phyloP scores from a whole-genome alignment of 2,888 invertebrate genomes.

The Crepidodera aurea region DNA sequence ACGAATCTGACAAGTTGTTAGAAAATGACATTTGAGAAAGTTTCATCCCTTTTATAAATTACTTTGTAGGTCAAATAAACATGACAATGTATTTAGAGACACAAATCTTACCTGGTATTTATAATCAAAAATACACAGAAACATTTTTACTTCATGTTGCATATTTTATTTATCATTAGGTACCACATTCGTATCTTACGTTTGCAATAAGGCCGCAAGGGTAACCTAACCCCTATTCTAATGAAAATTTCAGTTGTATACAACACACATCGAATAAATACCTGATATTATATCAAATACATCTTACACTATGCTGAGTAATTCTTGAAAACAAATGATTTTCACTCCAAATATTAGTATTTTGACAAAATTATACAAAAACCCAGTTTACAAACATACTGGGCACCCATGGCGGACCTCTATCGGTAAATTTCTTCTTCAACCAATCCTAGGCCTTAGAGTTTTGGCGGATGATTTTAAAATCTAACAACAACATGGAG shows the following conservation, averaged over 20 bases:
- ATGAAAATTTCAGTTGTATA: slow-evolving; percentile 45
- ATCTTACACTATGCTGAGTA: slow-evolving; percentile 37
- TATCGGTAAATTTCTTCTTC: slow-evolving; percentile 54
- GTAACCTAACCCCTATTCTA: slow-evolving; percentile 62
- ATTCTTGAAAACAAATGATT: slow-evolving; percentile 38
- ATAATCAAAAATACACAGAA: slow-evolving; percentile 44
- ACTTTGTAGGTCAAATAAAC: slow-evolving; percentile 50
- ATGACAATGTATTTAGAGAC: slow-evolving; percentile 31
- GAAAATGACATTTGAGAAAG: slow-evolving; percentile 44
- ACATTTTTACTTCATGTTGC: slow-evolving; percentile 51
- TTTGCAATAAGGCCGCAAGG: slow-evolving; percentile 60
- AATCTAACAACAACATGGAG: too few relatives aligned
- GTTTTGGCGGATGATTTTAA: slow-evolving; percentile 48
- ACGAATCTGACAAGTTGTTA: slow-evolving; percentile 55
- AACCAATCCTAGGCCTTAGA: slow-evolving; percentile 40
- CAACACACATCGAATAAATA: slow-evolving; percentile 40
- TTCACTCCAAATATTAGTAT: slow-evolving; percentile 49
- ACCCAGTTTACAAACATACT: slow-evolving; percentile 66
- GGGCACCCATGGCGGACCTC: slow-evolving; percentile 61
- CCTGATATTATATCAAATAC: slow-evolving; percentile 30
- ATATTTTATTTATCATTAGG: slow-evolving; percentile 43
- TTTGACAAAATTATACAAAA: slow-evolving; percentile 61
- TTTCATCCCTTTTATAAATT: slow-evolving; percentile 44
- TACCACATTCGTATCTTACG: slow-evolving; percentile 50
- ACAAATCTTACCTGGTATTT: slow-evolving; percentile 48